Evolutionary conservation across 2,888 invertebrate genomes (phyloP), one percentile per base, ranked within the genome.

Genomic region (Brachylomia viminalis): DNA sequence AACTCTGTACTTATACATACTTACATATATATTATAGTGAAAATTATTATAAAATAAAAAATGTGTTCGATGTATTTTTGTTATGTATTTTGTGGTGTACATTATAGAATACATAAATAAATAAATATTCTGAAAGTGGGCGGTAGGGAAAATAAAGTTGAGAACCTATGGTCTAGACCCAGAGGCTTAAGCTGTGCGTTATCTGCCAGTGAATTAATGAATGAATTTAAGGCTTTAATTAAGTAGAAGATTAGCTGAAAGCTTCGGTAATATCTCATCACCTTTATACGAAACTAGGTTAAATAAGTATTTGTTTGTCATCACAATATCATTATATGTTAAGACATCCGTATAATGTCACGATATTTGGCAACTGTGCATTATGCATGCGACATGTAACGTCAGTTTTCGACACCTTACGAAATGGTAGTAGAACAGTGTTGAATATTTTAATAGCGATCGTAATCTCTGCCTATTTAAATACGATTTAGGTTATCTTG

Each of bases 301-400:
- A 69, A 23, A 49, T 45, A 27, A 45, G 58, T 76, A 54, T 75
- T 42, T 83, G 64, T 77, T 81, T 78, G 78, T 78, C 82, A 83
- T 78, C 68, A 66, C 33, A 20, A 38, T 73, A 69, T 52, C 69
- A 75, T 83, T 76, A 71, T 64, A 71, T 79, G 49, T 75, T 58
- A 65, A 70, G 61, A 76, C 74, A 75, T 74, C 42, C 38, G 72
- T 70, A 83, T 86, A 88, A 86, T 86, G 68, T 73, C 65, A 73
- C 27, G 52, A 80, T 64, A 68, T 87, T 81, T 78, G 59, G 79
- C 72, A 88, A 87, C 75, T 58, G 62, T 68, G 45, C 70, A 83
- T 84, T 82, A 82, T 87, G 79, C 64, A 88, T 82, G 59, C 70
- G 62, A 79, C 66, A 72, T 79, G 49, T 59, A 59, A 66, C 54